Percentiles rank a stretch among this genome's conserved stretches.
phyloP scores from a whole-genome alignment of 2,888 invertebrate genomes.

The Diaperis boleti region DNA sequence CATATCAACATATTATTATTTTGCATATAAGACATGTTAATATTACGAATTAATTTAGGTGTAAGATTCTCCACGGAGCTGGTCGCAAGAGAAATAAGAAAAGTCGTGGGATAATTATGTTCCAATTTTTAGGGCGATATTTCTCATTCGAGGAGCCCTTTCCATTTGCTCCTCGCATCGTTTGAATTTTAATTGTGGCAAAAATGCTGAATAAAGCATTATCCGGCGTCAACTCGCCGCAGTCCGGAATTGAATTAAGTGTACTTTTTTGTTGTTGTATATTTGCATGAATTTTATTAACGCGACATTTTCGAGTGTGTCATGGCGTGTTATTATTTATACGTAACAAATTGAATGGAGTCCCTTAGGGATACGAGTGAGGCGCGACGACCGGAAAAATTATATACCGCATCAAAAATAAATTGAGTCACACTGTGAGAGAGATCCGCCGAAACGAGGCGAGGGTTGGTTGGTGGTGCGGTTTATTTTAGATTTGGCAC shows the following conservation, averaged over 20 bases:
- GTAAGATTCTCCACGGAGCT: no score
- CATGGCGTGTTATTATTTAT: constrained; percentile 56
- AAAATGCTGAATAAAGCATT: constrained; percentile 17
- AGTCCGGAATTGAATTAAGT: constrained; percentile 29
- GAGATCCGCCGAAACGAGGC: constrained; percentile 28
- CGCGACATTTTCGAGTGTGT: constrained; percentile 47
- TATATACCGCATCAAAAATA: constrained; percentile 64
- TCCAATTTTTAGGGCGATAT: no score
- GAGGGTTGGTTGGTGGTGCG: constrained; percentile 45
- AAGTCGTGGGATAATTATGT: no score
- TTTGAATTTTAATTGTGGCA: constrained; percentile 12
- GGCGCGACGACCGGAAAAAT: constrained; percentile 61
- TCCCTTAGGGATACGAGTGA: constrained; percentile 52
- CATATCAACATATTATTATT: no score
- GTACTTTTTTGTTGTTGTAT: constrained; percentile 14
- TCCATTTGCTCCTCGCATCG: no score
- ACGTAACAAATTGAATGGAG: constrained; percentile 58
- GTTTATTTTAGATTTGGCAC: constrained; percentile 52
- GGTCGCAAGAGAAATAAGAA: no score
- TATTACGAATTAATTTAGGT: no score
- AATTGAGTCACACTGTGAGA: constrained; percentile 57
- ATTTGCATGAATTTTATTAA: constrained; percentile 43
- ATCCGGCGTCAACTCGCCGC: constrained; percentile 3
- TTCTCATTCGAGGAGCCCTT: no score
- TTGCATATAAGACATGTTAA: no score